phyloP scores from a whole-genome alignment of 2,113 vertebrate species.

The Aspidoscelis tigris region DNA sequence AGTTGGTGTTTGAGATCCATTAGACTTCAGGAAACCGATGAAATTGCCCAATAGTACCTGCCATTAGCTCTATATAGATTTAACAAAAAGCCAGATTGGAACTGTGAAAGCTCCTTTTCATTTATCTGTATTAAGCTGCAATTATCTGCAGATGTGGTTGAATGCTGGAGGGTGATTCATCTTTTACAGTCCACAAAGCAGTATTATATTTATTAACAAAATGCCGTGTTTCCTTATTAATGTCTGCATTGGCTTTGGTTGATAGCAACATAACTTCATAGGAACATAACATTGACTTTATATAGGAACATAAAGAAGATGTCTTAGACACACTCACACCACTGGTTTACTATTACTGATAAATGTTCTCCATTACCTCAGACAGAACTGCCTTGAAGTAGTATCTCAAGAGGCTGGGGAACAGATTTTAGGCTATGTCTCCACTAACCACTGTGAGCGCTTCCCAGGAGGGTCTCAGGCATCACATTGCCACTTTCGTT shows the following conservation, averaged over 20 bases:
- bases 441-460: no score
- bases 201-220: constrained; percentile 10
- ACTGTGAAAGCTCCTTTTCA: constrained; percentile 39
- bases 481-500: no score
- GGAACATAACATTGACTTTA: neutral
- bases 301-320: no score
- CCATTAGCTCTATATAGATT: constrained; percentile 31
- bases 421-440: no score
- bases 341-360: no score
- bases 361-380: no score
- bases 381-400: no score
- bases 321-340: no score
- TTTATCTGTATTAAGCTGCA: constrained; percentile 40
- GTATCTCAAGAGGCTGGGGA: no score
- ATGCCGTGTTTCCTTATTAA: neutral
- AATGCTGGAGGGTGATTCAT: constrained; percentile 25
- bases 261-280: no score
- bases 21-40: constrained; percentile 25
- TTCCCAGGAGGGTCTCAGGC: no score
- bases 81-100: constrained; percentile 14
- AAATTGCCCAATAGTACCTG: constrained; percentile 38
- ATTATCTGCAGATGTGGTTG: constrained; percentile 30
- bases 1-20: constrained; percentile 4
- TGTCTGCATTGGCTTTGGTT: neutral
- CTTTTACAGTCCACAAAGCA: constrained; percentile 26